These are phyloP conservation scores for Antechinus stuartii DNA, from an alignment of 2,113 vertebrate species.

Conservation along the genomic window DNA sequence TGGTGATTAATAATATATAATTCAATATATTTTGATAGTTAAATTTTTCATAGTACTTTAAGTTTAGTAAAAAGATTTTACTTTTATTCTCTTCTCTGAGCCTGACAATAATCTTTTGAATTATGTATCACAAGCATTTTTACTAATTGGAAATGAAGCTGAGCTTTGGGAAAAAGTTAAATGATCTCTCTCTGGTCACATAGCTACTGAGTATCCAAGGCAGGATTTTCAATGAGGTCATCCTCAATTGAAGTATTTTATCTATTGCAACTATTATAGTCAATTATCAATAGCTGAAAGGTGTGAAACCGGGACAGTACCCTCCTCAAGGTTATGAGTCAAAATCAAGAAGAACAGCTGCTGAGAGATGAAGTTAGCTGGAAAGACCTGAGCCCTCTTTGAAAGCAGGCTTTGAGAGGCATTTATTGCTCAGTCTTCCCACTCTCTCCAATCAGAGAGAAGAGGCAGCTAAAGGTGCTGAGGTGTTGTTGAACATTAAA, in stretches of 20 bases:
- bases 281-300: not conserved
- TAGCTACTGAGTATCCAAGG: not conserved
- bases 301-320: not conserved
- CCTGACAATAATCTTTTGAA: not conserved
- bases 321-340: not conserved
- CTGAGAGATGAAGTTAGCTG: not conserved
- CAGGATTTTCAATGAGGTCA: not conserved
- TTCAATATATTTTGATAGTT: not conserved
- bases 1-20: not conserved
- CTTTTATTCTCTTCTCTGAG: not conserved
- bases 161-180: not conserved
- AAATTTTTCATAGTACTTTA: not conserved
- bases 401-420: not conserved
- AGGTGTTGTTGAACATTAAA: not conserved
- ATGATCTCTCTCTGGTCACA: not conserved
- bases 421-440: not conserved
- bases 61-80: not conserved
- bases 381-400: not conserved
- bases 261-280: not conserved
- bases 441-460: not conserved
- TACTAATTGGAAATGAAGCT: not conserved
- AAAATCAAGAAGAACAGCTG: not conserved
- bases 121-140: not conserved
- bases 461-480: not conserved
- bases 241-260: not conserved